Percentiles rank a stretch among this genome's conserved stretches.
phyloP scores from a whole-genome alignment of 2,797 vertebrate species.

The Sarcoramphus papa region DNA sequence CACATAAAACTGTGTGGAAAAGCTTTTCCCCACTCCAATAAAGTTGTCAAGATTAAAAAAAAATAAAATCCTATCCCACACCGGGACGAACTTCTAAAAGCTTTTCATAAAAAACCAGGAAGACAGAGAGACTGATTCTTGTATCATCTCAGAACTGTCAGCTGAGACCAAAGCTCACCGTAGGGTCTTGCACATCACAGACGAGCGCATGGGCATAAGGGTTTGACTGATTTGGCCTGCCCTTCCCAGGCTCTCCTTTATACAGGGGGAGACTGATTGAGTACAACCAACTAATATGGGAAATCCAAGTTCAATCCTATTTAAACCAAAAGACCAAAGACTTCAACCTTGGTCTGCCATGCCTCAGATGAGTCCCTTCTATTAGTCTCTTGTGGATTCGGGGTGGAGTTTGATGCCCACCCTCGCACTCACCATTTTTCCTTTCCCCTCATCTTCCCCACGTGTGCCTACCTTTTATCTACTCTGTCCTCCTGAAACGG shows the following conservation, averaged over 20 bases:
- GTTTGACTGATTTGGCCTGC: neutral
- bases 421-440: neutral
- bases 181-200: neutral
- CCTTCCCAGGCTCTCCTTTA: neutral
- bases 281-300: neutral
- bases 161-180: neutral
- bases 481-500: neutral
- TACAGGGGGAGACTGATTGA: neutral
- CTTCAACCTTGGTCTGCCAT: neutral
- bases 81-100: neutral
- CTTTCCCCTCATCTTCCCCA: neutral
- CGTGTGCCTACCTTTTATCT: neutral
- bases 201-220: rapidly evolving
- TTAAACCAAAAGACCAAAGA: slow-evolving; percentile 29
- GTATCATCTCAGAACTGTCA: neutral
- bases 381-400: neutral
- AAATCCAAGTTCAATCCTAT: neutral
- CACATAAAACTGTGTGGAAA: neutral
- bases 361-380: neutral
- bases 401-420: neutral
- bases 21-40: neutral
- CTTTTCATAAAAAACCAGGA: neutral
- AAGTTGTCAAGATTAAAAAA: neutral
- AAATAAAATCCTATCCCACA: neutral
- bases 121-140: neutral